Evolutionary conservation across 2,113 vertebrate species (phyloP).

Genomic region (Otolemur garnettii): DNA sequence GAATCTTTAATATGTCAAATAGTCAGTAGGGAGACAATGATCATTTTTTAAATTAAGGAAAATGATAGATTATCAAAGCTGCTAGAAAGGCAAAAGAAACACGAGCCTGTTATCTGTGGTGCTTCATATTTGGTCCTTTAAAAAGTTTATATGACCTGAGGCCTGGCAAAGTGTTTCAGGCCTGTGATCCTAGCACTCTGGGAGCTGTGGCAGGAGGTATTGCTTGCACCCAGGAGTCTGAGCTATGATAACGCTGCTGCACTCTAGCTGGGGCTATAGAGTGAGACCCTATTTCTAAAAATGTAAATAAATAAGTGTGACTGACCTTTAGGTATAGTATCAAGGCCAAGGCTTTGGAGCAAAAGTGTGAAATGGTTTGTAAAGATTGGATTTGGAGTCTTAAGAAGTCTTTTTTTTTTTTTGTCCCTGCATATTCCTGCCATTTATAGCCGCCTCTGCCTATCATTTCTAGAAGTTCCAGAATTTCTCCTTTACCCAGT

Average conservation of each 20-base stretch:
- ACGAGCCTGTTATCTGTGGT: background rate
- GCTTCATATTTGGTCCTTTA: constrained; percentile 25
- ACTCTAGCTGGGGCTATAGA: no score
- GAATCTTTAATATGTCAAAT: background rate
- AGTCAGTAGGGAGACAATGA: background rate
- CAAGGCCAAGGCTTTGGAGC: background rate
- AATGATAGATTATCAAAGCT: constrained; percentile 1
- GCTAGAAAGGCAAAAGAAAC: background rate
- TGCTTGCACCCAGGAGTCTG: no score
- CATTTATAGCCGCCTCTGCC: background rate
- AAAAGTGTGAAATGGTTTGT: constrained; percentile 42
- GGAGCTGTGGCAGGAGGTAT: no score
- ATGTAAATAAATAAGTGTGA: background rate
- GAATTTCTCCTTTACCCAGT: background rate
- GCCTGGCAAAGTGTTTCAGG: no score
- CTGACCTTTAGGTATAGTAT: background rate
- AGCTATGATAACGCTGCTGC: no score
- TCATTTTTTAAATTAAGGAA: constrained; percentile 36
- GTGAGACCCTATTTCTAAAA: no score
- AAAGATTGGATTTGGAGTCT: constrained; percentile 1
- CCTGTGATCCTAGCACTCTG: no score
- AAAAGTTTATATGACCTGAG: background rate
- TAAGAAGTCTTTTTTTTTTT: background rate
- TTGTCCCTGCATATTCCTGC: background rate
- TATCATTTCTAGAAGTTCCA: constrained; percentile 40